Conservation (phyloP, 2,888 invertebrate species). For the Eupithecia exiguata region DNA sequence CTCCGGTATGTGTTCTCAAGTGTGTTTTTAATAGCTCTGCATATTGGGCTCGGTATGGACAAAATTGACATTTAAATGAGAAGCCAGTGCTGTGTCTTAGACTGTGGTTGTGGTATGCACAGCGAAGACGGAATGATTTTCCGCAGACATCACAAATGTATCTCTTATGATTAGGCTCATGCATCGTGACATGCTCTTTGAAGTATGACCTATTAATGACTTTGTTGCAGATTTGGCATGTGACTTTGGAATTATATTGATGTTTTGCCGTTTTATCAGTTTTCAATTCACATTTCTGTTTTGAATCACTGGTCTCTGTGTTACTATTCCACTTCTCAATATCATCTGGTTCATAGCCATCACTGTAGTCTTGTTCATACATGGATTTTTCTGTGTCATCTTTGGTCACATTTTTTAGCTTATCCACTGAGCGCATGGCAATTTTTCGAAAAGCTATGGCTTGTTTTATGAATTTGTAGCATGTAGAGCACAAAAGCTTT, state of each 20-base stretch:
- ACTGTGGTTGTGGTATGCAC: constrained; percentile 65
- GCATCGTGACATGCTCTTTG: constrained; percentile 65
- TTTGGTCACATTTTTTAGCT: constrained; percentile 55
- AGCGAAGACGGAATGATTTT: constrained; percentile 62
- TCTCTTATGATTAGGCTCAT: constrained; percentile 63
- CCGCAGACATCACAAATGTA: constrained; percentile 70
- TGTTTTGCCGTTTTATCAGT: constrained; percentile 42
- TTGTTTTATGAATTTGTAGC: constrained; percentile 60
- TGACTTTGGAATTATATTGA: constrained; percentile 51
- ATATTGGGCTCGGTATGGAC: constrained; percentile 62
- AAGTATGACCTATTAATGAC: constrained; percentile 61
- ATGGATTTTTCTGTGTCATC: constrained; percentile 44
- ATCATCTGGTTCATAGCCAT: constrained; percentile 44
- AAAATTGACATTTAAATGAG: constrained; percentile 63
- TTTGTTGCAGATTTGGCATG: constrained; percentile 57
- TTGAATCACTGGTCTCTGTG: not conserved
- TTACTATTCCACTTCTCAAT: constrained; percentile 19
- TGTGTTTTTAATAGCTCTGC: constrained; percentile 62
- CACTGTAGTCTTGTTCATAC: constrained; percentile 45
- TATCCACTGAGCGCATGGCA: constrained; percentile 58
- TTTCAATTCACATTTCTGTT: constrained; percentile 26
- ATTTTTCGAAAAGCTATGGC: constrained; percentile 64
- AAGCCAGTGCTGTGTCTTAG: constrained; percentile 63
- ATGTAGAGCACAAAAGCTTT: constrained; percentile 62
- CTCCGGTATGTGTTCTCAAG: constrained; percentile 63